Evolutionary conservation across 2,888 invertebrate species (phyloP), one percentile per base, ranked within the genome.

Genomic region (Zaprionus lineosus): DNA sequence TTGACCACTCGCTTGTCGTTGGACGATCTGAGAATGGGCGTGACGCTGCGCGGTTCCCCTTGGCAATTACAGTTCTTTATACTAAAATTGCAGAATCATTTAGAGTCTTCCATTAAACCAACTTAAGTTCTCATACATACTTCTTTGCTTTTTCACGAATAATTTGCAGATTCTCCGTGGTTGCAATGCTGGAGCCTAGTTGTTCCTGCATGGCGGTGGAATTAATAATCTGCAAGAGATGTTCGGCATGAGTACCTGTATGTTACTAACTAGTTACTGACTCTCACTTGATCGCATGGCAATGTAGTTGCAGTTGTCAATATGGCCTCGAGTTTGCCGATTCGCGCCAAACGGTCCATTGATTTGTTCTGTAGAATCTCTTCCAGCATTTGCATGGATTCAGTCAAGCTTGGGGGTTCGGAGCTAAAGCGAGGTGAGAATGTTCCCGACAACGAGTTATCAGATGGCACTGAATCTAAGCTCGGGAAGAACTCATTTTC

Each of bases 351-450:
- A 74, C 95, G 93, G 88, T 96, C 96, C 93, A 97, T 95, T 69
- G 93, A 93, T 63, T 93, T 93, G 88, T 97, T 95, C 56, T 95
- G 94, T 52, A 96, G 91, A 70, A 96, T 94, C 87, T 95, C 94
- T 86, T 96, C 95, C 91, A 96, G 94, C 92, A 96, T 93, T 88
- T 96, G 96, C 96, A 96, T 96, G 1, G 96, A 96, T 89, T 96
- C 96, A 2, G 96, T 95, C 56, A 96, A 91, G 84, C 95, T 95
- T 11, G 95, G 95, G 8, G 95, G 95, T 84, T 95, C 95, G 0
- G 94, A 94, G 74, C 93, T 94, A n/a, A 89, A 87, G 72, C 94
- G 92, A 12, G 95, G 95, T 9, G 95, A 95, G 43, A 94, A 93
- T 57, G 94, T 92, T 58, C 93, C 91, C 66, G 91, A 91, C 39